These are phyloP conservation scores for Apus apus DNA, from an alignment of 2,113 vertebrate species.

Conservation along the genomic window DNA sequence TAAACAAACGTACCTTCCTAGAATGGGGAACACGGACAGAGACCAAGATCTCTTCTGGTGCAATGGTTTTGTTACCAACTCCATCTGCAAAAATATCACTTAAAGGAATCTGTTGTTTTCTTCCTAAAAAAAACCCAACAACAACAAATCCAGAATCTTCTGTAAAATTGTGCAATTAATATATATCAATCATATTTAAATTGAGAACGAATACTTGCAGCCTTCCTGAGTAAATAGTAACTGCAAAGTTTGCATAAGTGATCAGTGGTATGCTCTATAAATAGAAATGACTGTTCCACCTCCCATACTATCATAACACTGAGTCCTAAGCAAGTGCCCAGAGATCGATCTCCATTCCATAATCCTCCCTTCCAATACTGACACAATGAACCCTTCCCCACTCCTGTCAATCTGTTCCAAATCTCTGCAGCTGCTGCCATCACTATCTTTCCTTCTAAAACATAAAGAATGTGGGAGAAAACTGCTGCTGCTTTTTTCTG, in stretches of 20 bases:
- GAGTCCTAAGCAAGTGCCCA: background rate
- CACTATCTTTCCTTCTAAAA: background rate
- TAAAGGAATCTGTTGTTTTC: constrained; percentile 74
- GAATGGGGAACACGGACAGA: constrained; percentile 85
- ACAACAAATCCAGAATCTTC: background rate
- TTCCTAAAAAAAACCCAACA: constrained; percentile 65
- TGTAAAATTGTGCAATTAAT: background rate
- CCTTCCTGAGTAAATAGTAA: background rate
- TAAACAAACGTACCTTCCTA: constrained; percentile 74
- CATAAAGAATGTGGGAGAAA: background rate
- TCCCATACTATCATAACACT: background rate
- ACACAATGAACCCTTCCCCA: background rate
- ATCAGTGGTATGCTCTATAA: background rate
- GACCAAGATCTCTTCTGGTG: constrained; percentile 82
- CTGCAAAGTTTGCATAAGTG: background rate
- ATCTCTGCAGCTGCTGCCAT: background rate
- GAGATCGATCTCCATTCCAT: background rate
- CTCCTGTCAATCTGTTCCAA: background rate
- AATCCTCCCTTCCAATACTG: background rate
- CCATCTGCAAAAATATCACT: constrained; percentile 83
- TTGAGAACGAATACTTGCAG: background rate
- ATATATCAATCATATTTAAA: background rate
- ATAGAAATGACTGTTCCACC: background rate
- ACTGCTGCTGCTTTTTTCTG: background rate
- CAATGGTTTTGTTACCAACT: constrained; percentile 76